Percentiles rank a stretch among this genome's conserved stretches.
These are phyloP conservation scores for Orthonyx spaldingii DNA, from an alignment of 2,113 vertebrate species.

Conservation along the genomic window DNA sequence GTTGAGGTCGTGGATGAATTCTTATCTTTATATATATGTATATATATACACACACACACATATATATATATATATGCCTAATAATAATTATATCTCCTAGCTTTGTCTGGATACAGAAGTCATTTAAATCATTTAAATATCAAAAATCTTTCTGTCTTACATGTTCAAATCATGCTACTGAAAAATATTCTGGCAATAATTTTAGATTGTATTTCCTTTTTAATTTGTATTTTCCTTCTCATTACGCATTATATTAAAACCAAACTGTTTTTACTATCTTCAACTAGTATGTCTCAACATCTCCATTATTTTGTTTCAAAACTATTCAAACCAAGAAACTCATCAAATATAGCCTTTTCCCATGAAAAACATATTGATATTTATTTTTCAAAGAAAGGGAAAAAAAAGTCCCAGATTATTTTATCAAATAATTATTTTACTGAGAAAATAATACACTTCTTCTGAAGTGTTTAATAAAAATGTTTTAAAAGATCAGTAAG, in stretches of 20 bases:
- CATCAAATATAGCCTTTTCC: background rate
- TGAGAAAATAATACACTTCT: background rate
- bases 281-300: background rate
- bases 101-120: background rate
- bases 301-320: background rate
- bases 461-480: background rate
- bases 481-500: background rate
- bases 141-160: background rate
- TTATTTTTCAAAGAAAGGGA: background rate
- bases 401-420: background rate
- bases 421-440: background rate
- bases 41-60: background rate
- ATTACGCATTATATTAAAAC: background rate
- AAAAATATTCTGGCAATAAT: background rate
- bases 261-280: background rate
- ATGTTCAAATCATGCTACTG: background rate
- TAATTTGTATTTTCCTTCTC: background rate
- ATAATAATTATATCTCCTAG: background rate
- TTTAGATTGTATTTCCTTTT: background rate
- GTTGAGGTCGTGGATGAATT: background rate
- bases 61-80: background rate
- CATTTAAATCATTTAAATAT: background rate
- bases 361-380: background rate
- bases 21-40: background rate
- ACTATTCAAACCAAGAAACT: background rate